phyloP scores from a whole-genome alignment of 1,140 invertebrate genomes.

The Hormaphis cornu region DNA sequence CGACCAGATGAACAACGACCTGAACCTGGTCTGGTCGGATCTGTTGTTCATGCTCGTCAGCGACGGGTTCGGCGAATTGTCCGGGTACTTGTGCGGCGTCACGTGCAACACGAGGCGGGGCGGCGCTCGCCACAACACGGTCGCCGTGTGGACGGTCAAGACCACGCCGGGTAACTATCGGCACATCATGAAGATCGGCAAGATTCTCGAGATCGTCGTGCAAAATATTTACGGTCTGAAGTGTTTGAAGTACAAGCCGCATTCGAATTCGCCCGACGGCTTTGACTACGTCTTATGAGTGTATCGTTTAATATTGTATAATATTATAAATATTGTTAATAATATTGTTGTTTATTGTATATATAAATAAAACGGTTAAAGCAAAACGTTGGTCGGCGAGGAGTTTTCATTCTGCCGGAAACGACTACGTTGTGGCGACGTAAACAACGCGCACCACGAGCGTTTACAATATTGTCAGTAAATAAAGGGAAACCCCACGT shows the following conservation, averaged over 20 bases:
- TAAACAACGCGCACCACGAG: too few species aligned
- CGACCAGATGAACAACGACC: not conserved
- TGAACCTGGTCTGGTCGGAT: conserved; percentile 8
- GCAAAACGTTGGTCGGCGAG: too few species aligned
- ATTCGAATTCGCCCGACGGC: not conserved
- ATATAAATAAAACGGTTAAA: too few species aligned
- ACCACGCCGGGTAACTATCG: not conserved
- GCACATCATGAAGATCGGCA: not conserved
- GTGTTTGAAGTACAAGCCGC: not conserved
- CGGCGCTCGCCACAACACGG: not conserved
- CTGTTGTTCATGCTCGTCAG: not conserved
- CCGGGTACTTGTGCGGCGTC: not conserved
- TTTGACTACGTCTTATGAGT: not conserved
- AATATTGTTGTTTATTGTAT: too few species aligned
- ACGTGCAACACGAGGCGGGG: not conserved
- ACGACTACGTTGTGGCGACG: too few species aligned
- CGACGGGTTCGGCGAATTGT: not conserved
- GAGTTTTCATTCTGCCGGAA: too few species aligned
- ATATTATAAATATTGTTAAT: too few species aligned
- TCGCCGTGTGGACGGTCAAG: not conserved
- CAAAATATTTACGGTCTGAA: not conserved
- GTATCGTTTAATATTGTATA: too few species aligned
- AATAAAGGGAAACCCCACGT: too few species aligned
- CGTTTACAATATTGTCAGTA: too few species aligned
- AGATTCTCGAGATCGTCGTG: not conserved